A percentile compares a stretch with the other conserved stretches of the same genome.
Evolutionary conservation across 2,888 invertebrate species (phyloP).

Genomic region (Leptinotarsa haldemani): DNA sequence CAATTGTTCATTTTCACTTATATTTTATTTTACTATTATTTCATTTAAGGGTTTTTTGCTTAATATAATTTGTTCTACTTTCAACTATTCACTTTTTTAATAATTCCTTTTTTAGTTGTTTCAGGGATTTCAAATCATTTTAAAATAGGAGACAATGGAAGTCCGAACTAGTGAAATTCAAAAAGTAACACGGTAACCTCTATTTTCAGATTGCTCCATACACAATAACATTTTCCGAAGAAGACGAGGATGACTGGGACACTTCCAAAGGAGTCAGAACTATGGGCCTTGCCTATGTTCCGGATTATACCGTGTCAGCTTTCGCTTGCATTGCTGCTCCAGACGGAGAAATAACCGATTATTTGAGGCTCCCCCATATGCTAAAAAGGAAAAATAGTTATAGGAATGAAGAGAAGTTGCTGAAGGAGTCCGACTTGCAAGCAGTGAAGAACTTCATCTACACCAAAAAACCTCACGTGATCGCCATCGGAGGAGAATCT

Average conservation of each 20-base stretch:
- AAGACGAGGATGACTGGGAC: constrained; percentile 94
- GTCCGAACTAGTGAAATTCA: too few species aligned
- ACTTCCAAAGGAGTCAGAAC: constrained; percentile 85
- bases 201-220: constrained; percentile 79
- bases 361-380: constrained; percentile 87
- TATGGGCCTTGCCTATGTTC: constrained; percentile 89
- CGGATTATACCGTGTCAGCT: constrained; percentile 85
- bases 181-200: too few species aligned
- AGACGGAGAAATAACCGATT: constrained; percentile 94
- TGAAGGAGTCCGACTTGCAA: constrained; percentile 74
- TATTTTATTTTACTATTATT: too few species aligned
- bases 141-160: too few species aligned
- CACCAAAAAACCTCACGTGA: constrained; percentile 92
- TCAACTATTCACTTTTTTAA: too few species aligned
- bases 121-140: too few species aligned
- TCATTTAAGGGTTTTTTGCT: too few species aligned
- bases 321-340: constrained; percentile 89
- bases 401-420: constrained; percentile 74
- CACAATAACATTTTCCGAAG: constrained; percentile 76
- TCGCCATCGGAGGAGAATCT: constrained; percentile 85
- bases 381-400: constrained; percentile 83
- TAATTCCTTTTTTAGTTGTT: too few species aligned
- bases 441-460: constrained; percentile 84
- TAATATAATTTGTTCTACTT: too few species aligned
- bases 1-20: too few species aligned